Evolutionary conservation across 92 coral and sea anemone genomes (phyloP).

Genomic region (Actinernus sp.): DNA sequence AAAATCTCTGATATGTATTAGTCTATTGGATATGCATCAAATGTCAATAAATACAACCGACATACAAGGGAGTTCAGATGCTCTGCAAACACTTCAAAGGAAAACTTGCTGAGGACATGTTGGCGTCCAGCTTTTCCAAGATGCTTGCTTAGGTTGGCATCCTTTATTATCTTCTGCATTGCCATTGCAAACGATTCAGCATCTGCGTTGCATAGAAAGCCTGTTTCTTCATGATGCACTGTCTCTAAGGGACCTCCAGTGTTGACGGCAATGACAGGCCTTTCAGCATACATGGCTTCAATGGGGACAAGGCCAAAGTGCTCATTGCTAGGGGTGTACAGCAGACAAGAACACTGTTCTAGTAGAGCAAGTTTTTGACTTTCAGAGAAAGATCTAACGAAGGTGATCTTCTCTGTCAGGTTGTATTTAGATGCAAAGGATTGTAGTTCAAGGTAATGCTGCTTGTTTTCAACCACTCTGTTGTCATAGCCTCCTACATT

Average conservation of each 20-base stretch:
- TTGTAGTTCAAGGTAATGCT: slow-evolving; percentile 86
- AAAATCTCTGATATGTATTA: slow-evolving; percentile 7
- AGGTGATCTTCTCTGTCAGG: slow-evolving; percentile 81
- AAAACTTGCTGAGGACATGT: slow-evolving; percentile 91
- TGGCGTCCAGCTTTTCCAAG: slow-evolving; percentile 87
- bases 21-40: slow-evolving; percentile 87
- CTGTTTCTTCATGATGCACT: slow-evolving; percentile 79
- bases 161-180: slow-evolving; percentile 86
- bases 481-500: slow-evolving; percentile 95
- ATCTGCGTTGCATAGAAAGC: slow-evolving; percentile 95
- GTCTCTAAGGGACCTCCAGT: slow-evolving; percentile 99
- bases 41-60: slow-evolving; percentile 81
- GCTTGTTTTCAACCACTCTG: slow-evolving; percentile 93
- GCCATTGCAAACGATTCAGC: slow-evolving; percentile 91
- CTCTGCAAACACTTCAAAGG: slow-evolving; percentile 95
- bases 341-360: slow-evolving; percentile 71
- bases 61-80: slow-evolving; percentile 94
- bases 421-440: slow-evolving; percentile 78
- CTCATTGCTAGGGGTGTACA: slow-evolving; percentile 97
- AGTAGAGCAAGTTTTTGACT: slow-evolving; percentile 83
- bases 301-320: slow-evolving; percentile 99
- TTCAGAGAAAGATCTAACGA: slow-evolving; percentile 91
- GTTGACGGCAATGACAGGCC: slow-evolving; percentile 96
- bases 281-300: slow-evolving; percentile 94
- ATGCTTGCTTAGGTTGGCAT: slow-evolving; percentile 44